Base-by-base conservation (phyloP, 2,797 vertebrate genomes). In the Urocyon cinereoargenteus region DNA sequence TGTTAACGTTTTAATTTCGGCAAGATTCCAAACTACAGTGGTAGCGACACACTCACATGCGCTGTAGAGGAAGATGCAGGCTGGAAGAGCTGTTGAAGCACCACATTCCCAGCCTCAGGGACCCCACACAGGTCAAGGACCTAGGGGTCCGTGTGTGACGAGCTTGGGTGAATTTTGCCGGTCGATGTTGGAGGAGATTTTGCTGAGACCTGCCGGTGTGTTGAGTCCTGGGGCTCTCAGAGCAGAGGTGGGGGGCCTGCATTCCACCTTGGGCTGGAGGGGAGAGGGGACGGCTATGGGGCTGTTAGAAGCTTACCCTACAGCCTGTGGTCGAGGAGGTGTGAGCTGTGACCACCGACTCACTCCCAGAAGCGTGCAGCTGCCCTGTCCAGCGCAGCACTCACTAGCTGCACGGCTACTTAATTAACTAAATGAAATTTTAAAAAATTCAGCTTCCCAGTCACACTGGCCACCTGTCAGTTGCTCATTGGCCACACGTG, bases 401-500 rank as follows among this genome's bases (percentile, higher is more conserved):
- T 14, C 12, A 5, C 68, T 45, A 34, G 31, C 75, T n/a, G 15
- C 0, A 0, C 40, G 51, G 24, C 77, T 61, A 2, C 14, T 83
- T 85, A 14, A 36, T 49, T 16, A 19, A 57, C 57, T 2, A 86
- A 73, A 40, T 26, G 6, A 73, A 36, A 24, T 49, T 2, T 49
- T 2, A 7, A 36, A 57, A 53, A 28, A 1, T 26, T 26, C 11
- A 26, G 11, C 13, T 73, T 28, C 49, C 24, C 0, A 1, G 4
- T 66, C 11, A n/a, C 15, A 40, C 16, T 19, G 14, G 68, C 82
- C 19, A 2, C 62, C 53, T 62, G 3, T 55, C 40, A 15, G 40
- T 1, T 3, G 77, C 36, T 51, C 83, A 14, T 18, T 28, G 66
- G 12, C 24, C 36, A 0, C 4, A 0, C 0, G 18, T 7, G 31